phyloP scores from a whole-genome alignment of 2,113 vertebrate species.

The Sander lucioperca region DNA sequence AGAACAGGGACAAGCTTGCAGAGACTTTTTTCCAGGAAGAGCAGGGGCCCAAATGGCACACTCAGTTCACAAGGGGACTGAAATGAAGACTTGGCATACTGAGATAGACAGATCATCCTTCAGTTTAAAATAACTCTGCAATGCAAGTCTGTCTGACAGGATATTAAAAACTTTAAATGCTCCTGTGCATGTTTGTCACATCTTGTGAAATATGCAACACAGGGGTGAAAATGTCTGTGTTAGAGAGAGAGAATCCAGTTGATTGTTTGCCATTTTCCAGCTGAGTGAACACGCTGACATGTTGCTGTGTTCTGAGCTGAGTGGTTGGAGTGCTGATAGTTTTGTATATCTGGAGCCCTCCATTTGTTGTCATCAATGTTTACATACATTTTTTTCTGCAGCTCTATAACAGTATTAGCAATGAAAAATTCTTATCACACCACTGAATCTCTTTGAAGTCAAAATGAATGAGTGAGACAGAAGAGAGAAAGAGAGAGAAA shows the following conservation, averaged over 20 bases:
- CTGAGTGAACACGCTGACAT: slow-evolving; percentile 32
- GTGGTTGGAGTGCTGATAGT: neutral
- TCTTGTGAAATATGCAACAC: slow-evolving; percentile 35
- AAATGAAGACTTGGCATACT: slow-evolving; percentile 36
- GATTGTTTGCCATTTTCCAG: slow-evolving; percentile 47
- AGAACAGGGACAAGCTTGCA: slow-evolving; percentile 28
- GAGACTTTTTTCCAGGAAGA: slow-evolving; percentile 44
- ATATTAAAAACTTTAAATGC: neutral
- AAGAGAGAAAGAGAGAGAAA: slow-evolving; percentile 16
- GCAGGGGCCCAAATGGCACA: neutral
- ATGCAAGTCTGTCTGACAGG: slow-evolving; percentile 3
- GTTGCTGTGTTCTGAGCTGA: neutral
- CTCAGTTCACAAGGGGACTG: slow-evolving; percentile 21
- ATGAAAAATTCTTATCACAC: slow-evolving; percentile 41
- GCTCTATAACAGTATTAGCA: slow-evolving; percentile 6
- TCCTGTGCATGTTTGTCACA: slow-evolving; percentile 19
- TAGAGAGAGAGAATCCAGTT: slow-evolving; percentile 3
- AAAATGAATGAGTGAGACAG: slow-evolving; percentile 44
- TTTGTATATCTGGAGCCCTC: neutral
- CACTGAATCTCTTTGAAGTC: slow-evolving; percentile 56
- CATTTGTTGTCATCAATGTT: slow-evolving; percentile 14
- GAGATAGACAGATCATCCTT: slow-evolving; percentile 15
- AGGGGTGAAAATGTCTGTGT: neutral
- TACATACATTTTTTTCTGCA: neutral
- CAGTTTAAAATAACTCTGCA: slow-evolving; percentile 15